Percentiles rank a stretch among this genome's conserved stretches.
Evolutionary conservation across 2,113 vertebrate species (phyloP).

Genomic region (Lipophrys pholis): DNA sequence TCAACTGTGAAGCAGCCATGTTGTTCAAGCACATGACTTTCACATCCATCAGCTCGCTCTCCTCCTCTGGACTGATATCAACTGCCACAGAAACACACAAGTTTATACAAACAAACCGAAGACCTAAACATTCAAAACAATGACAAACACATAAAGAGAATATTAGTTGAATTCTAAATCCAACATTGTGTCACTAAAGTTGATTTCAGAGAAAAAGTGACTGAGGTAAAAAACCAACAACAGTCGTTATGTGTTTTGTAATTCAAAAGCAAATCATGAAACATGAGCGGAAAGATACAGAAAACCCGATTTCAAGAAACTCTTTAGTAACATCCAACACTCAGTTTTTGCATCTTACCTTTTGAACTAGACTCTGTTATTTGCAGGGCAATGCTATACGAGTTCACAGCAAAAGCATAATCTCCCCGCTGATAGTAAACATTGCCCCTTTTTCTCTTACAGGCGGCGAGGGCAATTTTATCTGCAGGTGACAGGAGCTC

Average conservation of each 20-base stretch:
- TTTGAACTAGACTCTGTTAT: slow-evolving; percentile 90
- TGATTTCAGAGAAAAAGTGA: no score
- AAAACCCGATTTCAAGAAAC: no score
- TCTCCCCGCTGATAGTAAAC: slow-evolving; percentile 91
- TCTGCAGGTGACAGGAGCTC: slow-evolving; percentile 88
- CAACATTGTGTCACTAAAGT: no score
- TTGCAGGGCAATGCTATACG: slow-evolving; percentile 92
- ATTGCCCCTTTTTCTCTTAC: slow-evolving; percentile 92
- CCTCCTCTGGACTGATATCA: slow-evolving; percentile 89
- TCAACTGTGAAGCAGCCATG: slow-evolving; percentile 95
- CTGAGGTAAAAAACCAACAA: no score
- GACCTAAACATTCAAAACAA: slow-evolving; percentile 1
- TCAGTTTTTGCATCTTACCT: slow-evolving; percentile 80
- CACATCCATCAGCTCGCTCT: slow-evolving; percentile 88
- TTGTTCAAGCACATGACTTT: slow-evolving; percentile 99
- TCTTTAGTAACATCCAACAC: no score
- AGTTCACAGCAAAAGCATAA: slow-evolving; percentile 93
- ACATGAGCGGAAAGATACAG: no score
- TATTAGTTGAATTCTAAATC: no score
- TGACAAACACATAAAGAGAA: not conserved
- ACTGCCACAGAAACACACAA: slow-evolving; percentile 80
- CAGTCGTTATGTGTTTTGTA: no score
- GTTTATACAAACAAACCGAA: no score
- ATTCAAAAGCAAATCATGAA: no score
- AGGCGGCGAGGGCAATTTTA: slow-evolving; percentile 86